Base-by-base conservation (phyloP, 2,888 invertebrate genomes). In the Patella depressa region DNA sequence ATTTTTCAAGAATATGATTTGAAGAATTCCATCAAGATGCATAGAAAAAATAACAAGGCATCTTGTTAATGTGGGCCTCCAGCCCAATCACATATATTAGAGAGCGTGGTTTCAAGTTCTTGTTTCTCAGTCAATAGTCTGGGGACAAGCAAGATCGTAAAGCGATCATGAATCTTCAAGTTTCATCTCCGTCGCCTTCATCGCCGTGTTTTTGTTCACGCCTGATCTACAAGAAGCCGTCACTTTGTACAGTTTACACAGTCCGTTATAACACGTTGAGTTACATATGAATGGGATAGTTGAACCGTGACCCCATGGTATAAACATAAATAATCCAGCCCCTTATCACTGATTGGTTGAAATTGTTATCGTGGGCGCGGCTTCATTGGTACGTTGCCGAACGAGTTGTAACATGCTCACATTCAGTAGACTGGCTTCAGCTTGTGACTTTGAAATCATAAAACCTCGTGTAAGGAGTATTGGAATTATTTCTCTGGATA, bases 161-260 rank as follows among this genome's bases (percentile, higher is more conserved):
- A 45, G 45, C 45, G 45, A 45, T 45, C 45, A 45, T 45, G 45
- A 45, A 45, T 45, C 45, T 45, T 45, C 45, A 45, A 45, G 45
- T 45, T 45, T 45, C 45, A 45, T 45, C 45, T 45, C 45, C 45
- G 45, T 45, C 45, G 34, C 34, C 34, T 45, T 45, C 34, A 45
- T 65, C 65, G 24, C 24, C 19, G 65, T 65, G 24, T 65, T 65
- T 65, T 65, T 24, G 19, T 65, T 65, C 65, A 65, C 65, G 65
- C 65, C 65, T 65, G 24, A 65, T 65, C 65, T 65, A 24, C 65
- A 65, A 65, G 19, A 65, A 19, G 19, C 24, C 19, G 24, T 24
- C 14, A 14, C 24, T 24, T 65, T 24, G 65, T 65, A 65, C 19
- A 65, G 65, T 65, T 24, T 24, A 65, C 24, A 65, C 65, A 65